Base-by-base conservation (phyloP, 2,113 vertebrate genomes). In the Aviceda subcristata region DNA sequence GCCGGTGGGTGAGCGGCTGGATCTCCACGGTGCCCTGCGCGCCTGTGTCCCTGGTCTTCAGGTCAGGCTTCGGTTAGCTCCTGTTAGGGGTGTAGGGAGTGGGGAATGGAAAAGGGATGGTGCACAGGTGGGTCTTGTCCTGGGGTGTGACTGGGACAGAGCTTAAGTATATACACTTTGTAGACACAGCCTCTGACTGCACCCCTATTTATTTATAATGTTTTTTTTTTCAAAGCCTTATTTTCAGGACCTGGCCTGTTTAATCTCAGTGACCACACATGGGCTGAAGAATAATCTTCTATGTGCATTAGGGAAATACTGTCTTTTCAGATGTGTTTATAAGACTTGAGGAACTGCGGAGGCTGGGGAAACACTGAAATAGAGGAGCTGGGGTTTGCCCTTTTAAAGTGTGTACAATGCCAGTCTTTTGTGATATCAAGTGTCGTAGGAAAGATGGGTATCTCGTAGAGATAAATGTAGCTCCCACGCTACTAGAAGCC, bases 21-120 rank as follows among this genome's bases (percentile, higher is more conserved):
- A 36, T 62, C 16, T 56, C n/a, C 21, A 15, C 0, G 0, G 11
- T 14, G 29, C 17, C 20, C 34, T 51, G 26, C 0, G 3, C 1
- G 1, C 39, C n/a, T 36, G 27, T 15, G 6, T 56, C 46, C 29
- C 19, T 43, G 29, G 15, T 23, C 36, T 71, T 71, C 22, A 39
- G 38, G 11, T 62, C 66, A 46, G 22, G 10, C 48, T 81, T 86
- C 34, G 29, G 9, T 57, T 73, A 48, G 20, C 24, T 56, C 30
- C 38, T 19, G 4, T 29, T n/a, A 45, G 15, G 48, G 22, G 3
- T 46, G 14, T 24, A 36, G 24, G 15, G 36, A 46, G 9, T 11
- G 18, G 9, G 24, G 48, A 74, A 56, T 22, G 36, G 38, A 39
- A 66, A 62, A 78, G 24, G 50, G 14, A 5, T 41, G 24, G 27